A percentile compares a stretch with the other conserved stretches of the same genome.
These are phyloP conservation scores for Villa cingulata DNA, from an alignment of 2,888 invertebrate species.

Conservation along the genomic window DNA sequence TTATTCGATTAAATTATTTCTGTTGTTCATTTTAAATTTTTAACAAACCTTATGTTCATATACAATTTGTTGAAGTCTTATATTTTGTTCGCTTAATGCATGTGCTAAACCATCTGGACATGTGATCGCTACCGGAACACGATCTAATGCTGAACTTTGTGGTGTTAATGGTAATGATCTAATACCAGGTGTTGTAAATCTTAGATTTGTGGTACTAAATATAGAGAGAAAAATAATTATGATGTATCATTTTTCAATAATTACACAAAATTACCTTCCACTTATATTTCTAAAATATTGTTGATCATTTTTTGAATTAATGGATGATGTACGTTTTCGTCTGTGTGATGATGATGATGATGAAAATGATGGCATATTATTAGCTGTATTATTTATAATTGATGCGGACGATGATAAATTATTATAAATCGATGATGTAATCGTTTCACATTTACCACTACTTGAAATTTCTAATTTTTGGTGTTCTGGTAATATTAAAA, in stretches of 20 bases:
- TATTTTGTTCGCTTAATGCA: constrained; percentile 35
- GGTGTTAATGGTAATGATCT: constrained; percentile 41
- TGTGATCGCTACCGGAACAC: constrained; percentile 28
- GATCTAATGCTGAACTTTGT: constrained; percentile 28
- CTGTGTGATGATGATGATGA: constrained; percentile 14
- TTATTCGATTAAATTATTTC: neutral
- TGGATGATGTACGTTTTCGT: constrained; percentile 27
- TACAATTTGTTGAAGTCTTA: constrained; percentile 66
- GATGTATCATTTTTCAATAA: no score
- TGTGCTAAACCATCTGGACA: constrained; percentile 36
- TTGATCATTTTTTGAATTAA: constrained; percentile 27
- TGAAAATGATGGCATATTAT: neutral
- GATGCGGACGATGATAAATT: no score
- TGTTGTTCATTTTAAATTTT: no score
- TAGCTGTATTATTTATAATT: neutral
- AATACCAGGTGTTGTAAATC: constrained; percentile 27
- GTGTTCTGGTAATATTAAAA: constrained; percentile 28
- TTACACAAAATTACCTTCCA: constrained; percentile 20
- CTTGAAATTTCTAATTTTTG: constrained; percentile 26
- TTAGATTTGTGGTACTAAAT: constrained; percentile 23
- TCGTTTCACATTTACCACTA: constrained; percentile 24
- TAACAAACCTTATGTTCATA: constrained; percentile 52
- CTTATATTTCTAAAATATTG: constrained; percentile 21
- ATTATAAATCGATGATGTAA: constrained; percentile 14
- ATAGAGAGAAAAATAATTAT: constrained; percentile 8